Percentiles rank a stretch among this genome's conserved stretches.
These are phyloP conservation scores for Macrobrachium rosenbergii DNA, from an alignment of 1,140 invertebrate species.

Conservation along the genomic window DNA sequence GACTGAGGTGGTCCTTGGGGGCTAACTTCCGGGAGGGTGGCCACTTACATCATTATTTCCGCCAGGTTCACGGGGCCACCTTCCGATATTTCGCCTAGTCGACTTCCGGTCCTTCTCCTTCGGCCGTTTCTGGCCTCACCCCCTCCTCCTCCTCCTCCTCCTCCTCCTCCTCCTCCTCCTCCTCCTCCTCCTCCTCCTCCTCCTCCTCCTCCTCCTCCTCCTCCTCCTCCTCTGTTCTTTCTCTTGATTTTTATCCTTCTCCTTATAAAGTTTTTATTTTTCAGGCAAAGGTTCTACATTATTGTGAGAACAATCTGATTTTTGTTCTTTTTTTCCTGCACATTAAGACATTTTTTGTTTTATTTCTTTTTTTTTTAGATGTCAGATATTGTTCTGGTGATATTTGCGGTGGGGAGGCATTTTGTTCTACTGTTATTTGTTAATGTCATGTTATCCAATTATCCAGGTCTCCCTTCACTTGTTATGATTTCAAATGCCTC, in stretches of 20 bases:
- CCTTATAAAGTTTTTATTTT: neutral
- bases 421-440: no score
- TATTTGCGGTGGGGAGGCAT: no score
- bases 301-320: no score
- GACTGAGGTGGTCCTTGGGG: neutral
- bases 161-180: neutral
- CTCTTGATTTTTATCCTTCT: neutral
- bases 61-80: neutral
- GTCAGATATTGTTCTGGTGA: no score
- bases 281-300: neutral
- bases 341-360: no score
- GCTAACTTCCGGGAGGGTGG: neutral
- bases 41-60: slow-evolving; percentile 15
- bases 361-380: no score
- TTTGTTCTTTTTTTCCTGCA: no score
- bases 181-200: neutral
- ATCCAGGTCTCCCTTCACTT: no score
- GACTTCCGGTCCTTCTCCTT: slow-evolving; percentile 9
- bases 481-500: no score
- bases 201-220: neutral
- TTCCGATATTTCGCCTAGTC: neutral
- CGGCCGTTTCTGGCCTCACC: neutral
- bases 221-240: neutral
- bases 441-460: no score
- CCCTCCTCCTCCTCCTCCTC: neutral